Conservation (phyloP, 2,113 vertebrate species). For the Rhegmatorhina hoffmannsi region DNA sequence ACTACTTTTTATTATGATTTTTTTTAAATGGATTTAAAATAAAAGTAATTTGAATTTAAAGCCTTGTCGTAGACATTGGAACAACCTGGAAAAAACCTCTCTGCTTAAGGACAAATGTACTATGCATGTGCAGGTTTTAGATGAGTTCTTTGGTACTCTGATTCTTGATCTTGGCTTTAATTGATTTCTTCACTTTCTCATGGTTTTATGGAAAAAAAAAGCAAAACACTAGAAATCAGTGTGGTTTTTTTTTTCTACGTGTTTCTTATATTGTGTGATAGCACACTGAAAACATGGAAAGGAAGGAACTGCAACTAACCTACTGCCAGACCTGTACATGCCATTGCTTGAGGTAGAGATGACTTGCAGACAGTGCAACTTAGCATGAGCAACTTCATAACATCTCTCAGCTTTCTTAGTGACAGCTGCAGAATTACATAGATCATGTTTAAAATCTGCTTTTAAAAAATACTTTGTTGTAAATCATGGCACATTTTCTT, state of each 20-base stretch:
- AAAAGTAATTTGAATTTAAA: not conserved
- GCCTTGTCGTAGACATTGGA: not conserved
- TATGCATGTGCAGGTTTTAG: not conserved
- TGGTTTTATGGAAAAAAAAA: not conserved
- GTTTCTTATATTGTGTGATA: not conserved
- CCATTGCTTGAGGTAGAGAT: not conserved
- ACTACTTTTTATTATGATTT: not conserved
- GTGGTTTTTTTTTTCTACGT: not conserved
- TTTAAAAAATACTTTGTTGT: not conserved
- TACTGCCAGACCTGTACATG: not conserved
- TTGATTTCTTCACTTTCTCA: not conserved
- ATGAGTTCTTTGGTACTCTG: not conserved
- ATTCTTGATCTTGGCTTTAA: not conserved
- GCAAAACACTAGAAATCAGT: not conserved
- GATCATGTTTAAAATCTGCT: not conserved
- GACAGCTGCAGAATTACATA: not conserved
- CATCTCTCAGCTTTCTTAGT: not conserved
- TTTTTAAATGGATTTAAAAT: not conserved
- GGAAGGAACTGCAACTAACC: not conserved
- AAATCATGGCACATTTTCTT: not conserved
- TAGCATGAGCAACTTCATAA: not conserved
- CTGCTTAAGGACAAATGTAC: not conserved
- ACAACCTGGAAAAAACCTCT: not conserved
- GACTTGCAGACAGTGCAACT: not conserved
- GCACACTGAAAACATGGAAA: not conserved